Percentiles rank a stretch among this genome's conserved stretches.
Evolutionary conservation across 2,113 vertebrate species (phyloP).

Genomic region (Callionymus lyra): DNA sequence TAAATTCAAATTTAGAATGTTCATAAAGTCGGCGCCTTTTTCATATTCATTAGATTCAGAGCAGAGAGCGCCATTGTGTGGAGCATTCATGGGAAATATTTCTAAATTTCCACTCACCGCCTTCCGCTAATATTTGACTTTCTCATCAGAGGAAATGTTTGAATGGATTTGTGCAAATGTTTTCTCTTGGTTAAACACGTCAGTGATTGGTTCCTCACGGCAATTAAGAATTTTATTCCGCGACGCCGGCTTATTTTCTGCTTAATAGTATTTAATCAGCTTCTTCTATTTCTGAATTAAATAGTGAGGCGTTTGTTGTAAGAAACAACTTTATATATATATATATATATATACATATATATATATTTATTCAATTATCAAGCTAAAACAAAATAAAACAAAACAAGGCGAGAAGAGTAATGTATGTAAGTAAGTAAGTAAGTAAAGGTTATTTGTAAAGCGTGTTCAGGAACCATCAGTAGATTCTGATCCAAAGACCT

Average conservation of each 20-base stretch:
- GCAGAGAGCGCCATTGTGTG: constrained; percentile 13
- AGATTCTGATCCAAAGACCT: no score
- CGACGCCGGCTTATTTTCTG: background rate
- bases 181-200: constrained; percentile 11
- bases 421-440: no score
- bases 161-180: constrained; percentile 1
- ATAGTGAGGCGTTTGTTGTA: no score
- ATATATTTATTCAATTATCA: no score
- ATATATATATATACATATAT: no score
- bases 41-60: constrained; percentile 40
- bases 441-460: no score
- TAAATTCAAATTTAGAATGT: constrained; percentile 25
- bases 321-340: no score
- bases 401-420: no score
- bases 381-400: no score
- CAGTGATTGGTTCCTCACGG: background rate
- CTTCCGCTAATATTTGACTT: constrained; percentile 9
- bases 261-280: background rate
- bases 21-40: constrained; percentile 18
- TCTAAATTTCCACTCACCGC: constrained; percentile 18
- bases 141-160: constrained; percentile 3
- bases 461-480: no score
- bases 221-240: constrained; percentile 3
- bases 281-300: background rate
- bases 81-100: constrained; percentile 28